A percentile compares a stretch with the other conserved stretches of the same genome.
Evolutionary conservation across 2,888 invertebrate species (phyloP).

Genomic region (Hirtodrosophila cameraria): DNA sequence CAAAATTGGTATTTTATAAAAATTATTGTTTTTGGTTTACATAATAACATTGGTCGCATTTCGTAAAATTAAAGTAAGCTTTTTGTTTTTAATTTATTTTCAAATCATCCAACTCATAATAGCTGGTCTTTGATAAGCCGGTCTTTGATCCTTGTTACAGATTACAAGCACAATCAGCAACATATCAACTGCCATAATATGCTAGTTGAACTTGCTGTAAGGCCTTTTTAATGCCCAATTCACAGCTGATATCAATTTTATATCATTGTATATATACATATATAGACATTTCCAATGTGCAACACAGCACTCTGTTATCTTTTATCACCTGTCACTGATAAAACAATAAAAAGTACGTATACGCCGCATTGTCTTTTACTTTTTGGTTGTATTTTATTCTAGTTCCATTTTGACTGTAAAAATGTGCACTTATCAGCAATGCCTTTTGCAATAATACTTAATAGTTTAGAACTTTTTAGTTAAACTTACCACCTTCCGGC

Average conservation of each 20-base stretch:
- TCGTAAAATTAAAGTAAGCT: too few species aligned
- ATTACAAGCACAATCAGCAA: neutral
- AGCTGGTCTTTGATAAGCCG: too few species aligned
- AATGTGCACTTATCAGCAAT: neutral
- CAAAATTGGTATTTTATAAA: too few species aligned
- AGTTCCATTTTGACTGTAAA: neutral
- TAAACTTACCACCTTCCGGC: slow-evolving; percentile 92
- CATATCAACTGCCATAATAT: neutral
- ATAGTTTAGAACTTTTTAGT: slow-evolving; percentile 1
- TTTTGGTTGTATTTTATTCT: neutral
- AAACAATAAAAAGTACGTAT: slow-evolving; percentile 21
- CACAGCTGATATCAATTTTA: slow-evolving; percentile 28
- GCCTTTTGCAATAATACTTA: neutral
- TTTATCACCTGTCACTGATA: slow-evolving; percentile 47
- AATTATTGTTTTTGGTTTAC: too few species aligned
- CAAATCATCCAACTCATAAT: too few species aligned
- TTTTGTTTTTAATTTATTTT: too few species aligned
- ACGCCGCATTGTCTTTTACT: slow-evolving; percentile 12
- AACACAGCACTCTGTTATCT: slow-evolving; percentile 12
- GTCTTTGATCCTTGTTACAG: neutral
- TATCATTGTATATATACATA: neutral
- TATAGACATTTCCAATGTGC: slow-evolving; percentile 9
- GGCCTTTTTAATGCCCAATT: slow-evolving; percentile 33
- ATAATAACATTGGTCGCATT: too few species aligned
- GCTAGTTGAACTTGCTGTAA: slow-evolving; percentile 26